Conservation (phyloP, 1,140 invertebrate species). For the Steinernema feltiae region DNA sequence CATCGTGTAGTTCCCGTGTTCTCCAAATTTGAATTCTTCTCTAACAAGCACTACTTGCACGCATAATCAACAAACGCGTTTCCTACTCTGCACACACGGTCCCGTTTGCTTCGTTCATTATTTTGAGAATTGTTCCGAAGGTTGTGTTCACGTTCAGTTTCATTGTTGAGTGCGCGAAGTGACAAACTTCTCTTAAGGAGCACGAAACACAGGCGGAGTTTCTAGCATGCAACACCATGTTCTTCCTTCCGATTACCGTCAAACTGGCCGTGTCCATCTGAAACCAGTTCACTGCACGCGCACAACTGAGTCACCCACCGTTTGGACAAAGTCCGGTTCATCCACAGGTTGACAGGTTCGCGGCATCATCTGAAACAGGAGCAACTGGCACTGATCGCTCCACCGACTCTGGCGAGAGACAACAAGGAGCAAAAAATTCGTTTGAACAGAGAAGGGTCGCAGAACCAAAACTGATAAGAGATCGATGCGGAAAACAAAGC, state of each 20-base stretch:
- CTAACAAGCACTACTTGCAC: not conserved
- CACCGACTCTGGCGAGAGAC: not conserved
- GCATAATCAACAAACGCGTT: not conserved
- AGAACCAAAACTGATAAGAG: not conserved
- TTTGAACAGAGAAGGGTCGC: not conserved
- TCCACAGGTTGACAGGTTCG: not conserved
- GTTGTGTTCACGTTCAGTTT: not conserved
- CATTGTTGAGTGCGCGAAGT: not conserved
- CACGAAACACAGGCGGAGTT: not conserved
- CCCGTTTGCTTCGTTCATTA: not conserved
- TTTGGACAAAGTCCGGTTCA: not conserved
- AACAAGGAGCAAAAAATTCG: not conserved
- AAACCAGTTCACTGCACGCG: not conserved
- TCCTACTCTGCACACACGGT: not conserved
- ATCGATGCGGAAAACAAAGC: not conserved
- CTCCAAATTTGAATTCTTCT: conserved; percentile 6
- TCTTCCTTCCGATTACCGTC: not conserved
- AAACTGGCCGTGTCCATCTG: not conserved
- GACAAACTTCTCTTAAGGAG: not conserved
- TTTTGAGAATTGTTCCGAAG: not conserved
- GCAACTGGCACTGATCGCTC: not conserved
- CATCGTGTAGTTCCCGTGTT: not conserved
- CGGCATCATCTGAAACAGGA: not conserved
- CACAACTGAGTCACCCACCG: not conserved
- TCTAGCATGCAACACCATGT: not conserved